Conservation (phyloP, 2,113 vertebrate species). For the Ellobius talpinus region DNA sequence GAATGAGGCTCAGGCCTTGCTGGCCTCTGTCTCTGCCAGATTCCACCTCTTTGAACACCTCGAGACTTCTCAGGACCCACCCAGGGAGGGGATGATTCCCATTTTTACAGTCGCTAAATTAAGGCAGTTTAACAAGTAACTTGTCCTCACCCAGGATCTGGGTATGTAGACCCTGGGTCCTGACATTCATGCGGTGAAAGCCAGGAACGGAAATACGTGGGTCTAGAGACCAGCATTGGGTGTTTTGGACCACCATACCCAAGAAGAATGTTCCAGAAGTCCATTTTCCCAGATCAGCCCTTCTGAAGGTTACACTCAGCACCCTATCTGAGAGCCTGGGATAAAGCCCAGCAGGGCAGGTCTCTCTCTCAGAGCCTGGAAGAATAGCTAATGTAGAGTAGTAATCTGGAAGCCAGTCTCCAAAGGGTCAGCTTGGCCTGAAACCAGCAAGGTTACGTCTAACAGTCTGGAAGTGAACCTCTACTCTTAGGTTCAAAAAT, state of each 20-base stretch:
- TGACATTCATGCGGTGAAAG: no score
- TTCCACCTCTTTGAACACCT: not conserved
- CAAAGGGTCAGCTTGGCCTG: conserved; percentile 48
- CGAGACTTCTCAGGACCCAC: not conserved
- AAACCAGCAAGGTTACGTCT: not conserved
- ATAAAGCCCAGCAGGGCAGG: not conserved
- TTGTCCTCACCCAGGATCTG: not conserved
- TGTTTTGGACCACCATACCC: not conserved
- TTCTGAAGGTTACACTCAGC: no score
- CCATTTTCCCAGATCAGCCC: not conserved
- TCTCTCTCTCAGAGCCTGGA: not conserved
- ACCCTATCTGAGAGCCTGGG: not conserved
- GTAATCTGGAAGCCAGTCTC: conserved; percentile 37
- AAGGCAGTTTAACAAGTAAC: not conserved
- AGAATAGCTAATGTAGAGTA: not conserved
- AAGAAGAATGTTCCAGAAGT: no score
- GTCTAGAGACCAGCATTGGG: not conserved
- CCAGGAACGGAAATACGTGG: not conserved
- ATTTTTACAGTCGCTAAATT: not conserved
- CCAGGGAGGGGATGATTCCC: not conserved
- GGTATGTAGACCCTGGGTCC: not conserved
- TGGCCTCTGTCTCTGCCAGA: not conserved
- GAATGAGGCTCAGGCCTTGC: not conserved
- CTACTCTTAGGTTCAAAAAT: conserved; percentile 53
- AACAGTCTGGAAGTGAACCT: conserved; percentile 44